Base-by-base conservation (phyloP, 2,888 invertebrate species). In the Lochmaea crataegi region DNA sequence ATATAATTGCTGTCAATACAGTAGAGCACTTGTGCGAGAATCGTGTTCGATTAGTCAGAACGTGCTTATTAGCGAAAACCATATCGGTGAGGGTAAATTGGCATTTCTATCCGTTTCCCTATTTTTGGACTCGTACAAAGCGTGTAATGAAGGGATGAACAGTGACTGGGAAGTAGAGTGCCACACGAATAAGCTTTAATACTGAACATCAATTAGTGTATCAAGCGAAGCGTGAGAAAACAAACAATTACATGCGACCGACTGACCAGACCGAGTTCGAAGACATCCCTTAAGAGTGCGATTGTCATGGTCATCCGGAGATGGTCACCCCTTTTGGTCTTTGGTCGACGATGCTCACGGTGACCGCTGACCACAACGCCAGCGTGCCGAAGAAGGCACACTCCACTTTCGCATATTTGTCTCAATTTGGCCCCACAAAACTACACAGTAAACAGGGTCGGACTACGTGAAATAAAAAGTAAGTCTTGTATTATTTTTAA, bases 181-280 rank as follows among this genome's bases (percentile, higher is more conserved):
- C 81, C 84, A 83, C 83, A 83, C 84, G 85, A 86, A 83, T 85
- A 84, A 83, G 83, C 85, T 85, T 85, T 85, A 86, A 86, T 86
- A 83, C 85, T 82, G 84, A 80, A 85, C 84, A 86, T 87, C 86
- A 87, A 87, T 87, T 87, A 87, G 87, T 86, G 85, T 83, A 83
- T 82, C 84, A 84, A 83, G 79, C 84, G 82, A 83, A 86, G 82
- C 87, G 87, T 87, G 87, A 87, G 87, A 87, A 87, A 86, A 86
- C 87, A 87, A 87, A 87, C 86, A 87, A 87, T 87, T 87, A 87
- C 83, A 82, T 83, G 83, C 84, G 84, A 85, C 77, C 83, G 82
- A 82, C 74, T 79, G 77, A 81, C 71, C 71, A 73, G 79, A 76
- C 75, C 74, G 81, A 74, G 77, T 67, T 64, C 72, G 82, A 82